Base-by-base conservation (phyloP, 2,888 invertebrate species). In the Melinaea marsaeus region DNA sequence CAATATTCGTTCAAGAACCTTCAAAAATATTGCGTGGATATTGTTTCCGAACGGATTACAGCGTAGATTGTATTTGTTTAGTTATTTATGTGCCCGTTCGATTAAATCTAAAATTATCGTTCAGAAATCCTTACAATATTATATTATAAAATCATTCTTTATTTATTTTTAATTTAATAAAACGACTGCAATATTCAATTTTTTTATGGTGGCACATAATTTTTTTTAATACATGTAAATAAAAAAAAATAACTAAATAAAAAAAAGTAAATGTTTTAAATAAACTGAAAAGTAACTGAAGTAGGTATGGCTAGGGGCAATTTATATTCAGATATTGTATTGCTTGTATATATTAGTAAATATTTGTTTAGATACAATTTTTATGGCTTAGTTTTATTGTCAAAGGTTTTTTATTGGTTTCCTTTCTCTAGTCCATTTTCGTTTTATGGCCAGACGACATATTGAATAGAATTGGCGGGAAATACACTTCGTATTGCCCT, bases 391-490 rank as follows among this genome's bases (percentile, higher is more conserved):
- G 54, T 66, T 63, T 63, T 66, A 66, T 67, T 57, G 61, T 65
- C 42, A 55, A 55, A 42, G 47, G 60, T 54, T 63, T 85, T 84
- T 86, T 85, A 84, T 83, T 74, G 76, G 75, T 79, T 82, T 77
- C 75, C 77, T 75, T 69, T 69, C 78, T 77, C 78, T 75, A 77
- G 74, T 73, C 81, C 76, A 80, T 83, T 85, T 84, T 83, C 80
- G 78, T 78, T 85, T 88, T 85, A 88, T 77, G 73, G 78, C 74
- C 74, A 59, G 68, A 69, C 78, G 79, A 81, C 83, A 80, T 87
- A 87, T 87, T 88, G 87, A 86, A 87, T 84, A 81, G 84, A 84
- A 86, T 85, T 80, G 82, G 80, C 75, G 75, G 67, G 69, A 73
- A 76, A 75, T 72, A 46, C n/a, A 67, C 59, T 78, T 75, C 75